These are phyloP conservation scores for Autographa gamma DNA, from an alignment of 2,888 invertebrate genomes.

Conservation along the genomic window DNA sequence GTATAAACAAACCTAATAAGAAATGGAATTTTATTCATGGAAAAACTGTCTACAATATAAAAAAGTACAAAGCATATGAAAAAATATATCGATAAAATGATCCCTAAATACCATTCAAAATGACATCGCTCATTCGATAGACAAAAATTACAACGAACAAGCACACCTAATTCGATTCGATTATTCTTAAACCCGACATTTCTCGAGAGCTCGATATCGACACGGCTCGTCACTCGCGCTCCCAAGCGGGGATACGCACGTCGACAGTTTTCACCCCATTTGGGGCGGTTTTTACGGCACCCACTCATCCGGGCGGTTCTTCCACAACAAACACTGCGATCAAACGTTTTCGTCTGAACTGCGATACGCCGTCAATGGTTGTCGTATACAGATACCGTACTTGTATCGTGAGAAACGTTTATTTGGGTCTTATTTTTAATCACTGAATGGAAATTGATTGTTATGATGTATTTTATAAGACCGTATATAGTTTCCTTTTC, in stretches of 20 bases:
- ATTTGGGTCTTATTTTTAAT: not conserved
- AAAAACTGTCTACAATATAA: no score
- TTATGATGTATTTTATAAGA: not conserved
- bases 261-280: conserved; percentile 83
- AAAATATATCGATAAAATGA: no score
- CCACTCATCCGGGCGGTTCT: conserved; percentile 58
- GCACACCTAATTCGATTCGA: conserved; percentile 1
- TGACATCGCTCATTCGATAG: not conserved
- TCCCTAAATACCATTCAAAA: not conserved
- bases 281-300: conserved; percentile 77
- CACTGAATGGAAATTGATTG: not conserved
- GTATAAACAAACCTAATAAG: no score
- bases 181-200: conserved; percentile 37
- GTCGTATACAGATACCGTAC: conserved; percentile 27
- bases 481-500: no score
- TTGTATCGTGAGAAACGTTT: not conserved
- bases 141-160: conserved; percentile 3
- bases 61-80: no score
- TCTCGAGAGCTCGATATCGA: conserved; percentile 58
- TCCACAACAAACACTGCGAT: conserved; percentile 57
- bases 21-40: no score
- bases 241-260: conserved; percentile 65
- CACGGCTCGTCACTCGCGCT: conserved; percentile 51
- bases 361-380: conserved; percentile 28
- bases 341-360: conserved; percentile 51